Base-by-base conservation (phyloP, 2,113 vertebrate genomes). In the Lethenteron reissneri region DNA sequence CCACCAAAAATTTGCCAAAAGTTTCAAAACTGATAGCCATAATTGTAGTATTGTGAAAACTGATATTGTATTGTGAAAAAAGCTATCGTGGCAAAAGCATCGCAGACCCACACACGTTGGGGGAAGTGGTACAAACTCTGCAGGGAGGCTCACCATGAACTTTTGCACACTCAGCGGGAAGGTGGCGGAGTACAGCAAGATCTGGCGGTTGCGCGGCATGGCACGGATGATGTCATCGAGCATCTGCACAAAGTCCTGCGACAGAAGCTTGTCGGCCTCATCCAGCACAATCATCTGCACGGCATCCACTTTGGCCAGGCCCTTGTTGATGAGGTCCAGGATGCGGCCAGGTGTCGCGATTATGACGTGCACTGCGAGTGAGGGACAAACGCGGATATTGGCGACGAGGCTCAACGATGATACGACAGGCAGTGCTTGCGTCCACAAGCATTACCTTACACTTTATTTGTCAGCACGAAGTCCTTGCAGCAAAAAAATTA, bases 241-340 rank as follows among this genome's bases (percentile, higher is more conserved):
- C 90, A 99, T 99, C 77, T 87, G 86, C 78, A 99, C 87, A 81
- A 99, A 99, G 84, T 99, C 94, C 80, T 97, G 94, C 78, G 92
- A 99, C 77, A 99, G 82, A 75, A 97, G 84, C 76, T 99, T 99
- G 81, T 99, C 94, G 72, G 94, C 94, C 88, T 99, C 94, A 85
- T 97, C 92, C 79, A 99, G 78, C 74, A 96, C 92, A 57, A 96
- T 86, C 92, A 99, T 99, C 84, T 99, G 94, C 81, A 96, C 87
- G 77, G 92, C 87, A 79, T 85, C 85, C 75, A 97, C 92, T 81
- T 99, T 97, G 76, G 94, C 94, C 81, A 97, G 89, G 77, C 91
- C 90, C 84, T 99, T 99, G 81, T 99, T 99, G 81, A 99, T 99
- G 76, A 99, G 90, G 84, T 99, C 94, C 78, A 99, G 82, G 79